A percentile compares a stretch with the other conserved stretches of the same genome.
Conservation (phyloP, 2,888 invertebrate genomes). For the Eupithecia insigniata region DNA sequence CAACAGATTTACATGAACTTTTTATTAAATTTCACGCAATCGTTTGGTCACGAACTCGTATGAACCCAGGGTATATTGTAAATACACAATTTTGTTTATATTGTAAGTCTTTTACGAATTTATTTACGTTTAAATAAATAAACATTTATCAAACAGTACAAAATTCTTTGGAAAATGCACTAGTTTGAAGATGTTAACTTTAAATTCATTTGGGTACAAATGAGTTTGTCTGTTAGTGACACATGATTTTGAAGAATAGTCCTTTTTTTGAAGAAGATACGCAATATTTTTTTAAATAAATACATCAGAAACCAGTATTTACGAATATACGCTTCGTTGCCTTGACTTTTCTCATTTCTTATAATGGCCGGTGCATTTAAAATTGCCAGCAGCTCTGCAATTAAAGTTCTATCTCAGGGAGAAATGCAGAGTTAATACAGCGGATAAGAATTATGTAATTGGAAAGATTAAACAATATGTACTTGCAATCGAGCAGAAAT, state of each 20-base stretch:
- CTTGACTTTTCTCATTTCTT: neutral
- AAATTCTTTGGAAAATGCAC: neutral
- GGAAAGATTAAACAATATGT: neutral
- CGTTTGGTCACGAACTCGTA: constrained; percentile 4
- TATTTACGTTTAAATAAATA: neutral
- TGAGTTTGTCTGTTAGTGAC: neutral
- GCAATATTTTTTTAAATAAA: too few species aligned
- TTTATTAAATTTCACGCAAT: constrained; percentile 28
- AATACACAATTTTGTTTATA: neutral
- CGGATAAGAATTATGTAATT: neutral
- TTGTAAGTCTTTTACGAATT: neutral
- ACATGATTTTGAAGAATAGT: neutral
- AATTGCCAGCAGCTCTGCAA: neutral
- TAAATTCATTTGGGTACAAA: neutral
- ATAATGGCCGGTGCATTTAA: neutral
- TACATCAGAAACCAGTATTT: neutral
- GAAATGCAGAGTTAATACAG: neutral
- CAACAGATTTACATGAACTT: constrained; percentile 9
- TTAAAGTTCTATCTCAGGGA: neutral
- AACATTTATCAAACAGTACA: neutral
- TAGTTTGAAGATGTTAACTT: neutral
- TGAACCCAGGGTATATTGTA: neutral
- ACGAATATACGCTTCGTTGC: neutral
- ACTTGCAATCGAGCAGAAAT: neutral
- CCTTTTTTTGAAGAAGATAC: too few species aligned